Base-by-base conservation (phyloP, 2,797 vertebrate species). In the Rhabdomys pumilio region DNA sequence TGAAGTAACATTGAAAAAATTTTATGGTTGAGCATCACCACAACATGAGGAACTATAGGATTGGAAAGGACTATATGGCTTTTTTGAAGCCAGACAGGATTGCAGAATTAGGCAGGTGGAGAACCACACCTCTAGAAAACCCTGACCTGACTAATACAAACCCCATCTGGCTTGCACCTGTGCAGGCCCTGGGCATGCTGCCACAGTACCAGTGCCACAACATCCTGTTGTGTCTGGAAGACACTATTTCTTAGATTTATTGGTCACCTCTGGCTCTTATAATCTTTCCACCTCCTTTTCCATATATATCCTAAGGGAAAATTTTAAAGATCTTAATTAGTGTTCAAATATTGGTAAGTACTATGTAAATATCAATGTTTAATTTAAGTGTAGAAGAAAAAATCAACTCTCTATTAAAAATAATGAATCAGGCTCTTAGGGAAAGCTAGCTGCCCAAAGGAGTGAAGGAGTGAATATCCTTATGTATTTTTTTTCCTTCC, bases 301-400 rank as follows among this genome's bases (percentile, higher is more conserved):
- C 82, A 67, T 29, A 34, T 85, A 65, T 31, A 34, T 85, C 29
- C 61, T n/a, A 34, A 22, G 6, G 17, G 17, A 50, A 47, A 22
- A 13, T 20, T 63, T 85, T 85, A 34, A 47, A 84, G 15, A 76
- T 83, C 50, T 83, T 84, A 86, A 50, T 87, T 83, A 57, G 92
- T 88, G 83, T 34, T 88, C 79, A 90, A 67, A 67, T 29, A 87
- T 17, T 86, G n/a, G 5, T 85, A 82, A 44, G 55, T 82, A 53
- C 83, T 75, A 77, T 57, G 90, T 92, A 93, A 84, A 77, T 92
- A 73, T 50, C 85, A 89, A 57, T 81, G n/a, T 19, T 67, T 88
- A 55, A 87, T 22, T 93, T 57, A 88, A 93, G 14, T 80, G 11
- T 44, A 34, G 50, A 57, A 80, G 63, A 80, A 80, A 86, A 65